phyloP scores from a whole-genome alignment of 2,797 vertebrate genomes.

The Sebastes cheni region DNA sequence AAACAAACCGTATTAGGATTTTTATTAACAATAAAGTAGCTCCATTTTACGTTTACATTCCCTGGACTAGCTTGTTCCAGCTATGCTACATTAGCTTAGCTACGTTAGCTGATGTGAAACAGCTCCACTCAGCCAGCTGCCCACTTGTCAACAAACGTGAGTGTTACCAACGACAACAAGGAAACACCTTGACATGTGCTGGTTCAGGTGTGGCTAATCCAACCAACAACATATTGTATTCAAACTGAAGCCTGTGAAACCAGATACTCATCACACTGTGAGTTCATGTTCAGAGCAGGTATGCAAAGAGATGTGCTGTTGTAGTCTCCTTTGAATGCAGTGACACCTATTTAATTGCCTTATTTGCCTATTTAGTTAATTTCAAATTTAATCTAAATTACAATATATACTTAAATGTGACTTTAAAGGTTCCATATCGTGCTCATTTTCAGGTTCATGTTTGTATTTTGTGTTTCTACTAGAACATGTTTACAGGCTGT shows the following conservation, averaged over 20 bases:
- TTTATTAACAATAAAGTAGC: background rate
- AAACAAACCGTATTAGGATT: background rate
- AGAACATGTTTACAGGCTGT: too few species aligned
- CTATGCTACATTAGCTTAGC: too few species aligned
- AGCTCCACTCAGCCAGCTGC: background rate
- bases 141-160: background rate
- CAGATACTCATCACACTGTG: background rate
- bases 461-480: too few species aligned
- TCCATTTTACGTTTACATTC: background rate
- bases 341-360: background rate
- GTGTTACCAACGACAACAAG: background rate
- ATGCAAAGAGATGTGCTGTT: background rate
- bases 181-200: background rate
- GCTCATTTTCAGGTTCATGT: too few species aligned
- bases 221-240: background rate
- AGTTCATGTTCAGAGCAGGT: background rate
- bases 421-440: background rate
- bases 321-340: background rate
- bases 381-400: background rate
- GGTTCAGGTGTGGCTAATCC: background rate
- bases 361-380: rapidly evolving
- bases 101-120: background rate
- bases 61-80: background rate
- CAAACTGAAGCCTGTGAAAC: background rate
- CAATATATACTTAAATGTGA: background rate